These are phyloP conservation scores for Meda fulgida DNA, from an alignment of 2,797 vertebrate genomes.

Conservation along the genomic window DNA sequence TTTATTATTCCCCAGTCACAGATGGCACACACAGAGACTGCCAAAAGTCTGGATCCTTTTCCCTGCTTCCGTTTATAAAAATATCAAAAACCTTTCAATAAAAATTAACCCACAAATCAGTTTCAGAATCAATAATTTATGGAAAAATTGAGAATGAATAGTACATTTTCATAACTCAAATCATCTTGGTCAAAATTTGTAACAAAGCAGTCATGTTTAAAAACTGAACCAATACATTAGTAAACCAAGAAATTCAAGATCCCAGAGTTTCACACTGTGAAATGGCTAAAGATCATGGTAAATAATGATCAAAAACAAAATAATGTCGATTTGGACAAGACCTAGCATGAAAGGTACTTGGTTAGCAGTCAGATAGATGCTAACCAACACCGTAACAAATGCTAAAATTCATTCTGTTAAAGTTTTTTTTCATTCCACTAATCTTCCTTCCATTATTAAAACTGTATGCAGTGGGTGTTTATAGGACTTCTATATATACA, in stretches of 20 bases:
- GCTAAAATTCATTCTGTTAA: conserved; percentile 5
- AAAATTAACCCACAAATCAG: neutral
- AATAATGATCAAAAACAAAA: neutral
- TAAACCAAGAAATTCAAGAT: neutral
- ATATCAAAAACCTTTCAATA: neutral
- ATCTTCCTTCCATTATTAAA: neutral
- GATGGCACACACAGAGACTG: neutral
- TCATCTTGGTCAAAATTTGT: neutral
- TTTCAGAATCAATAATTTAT: conserved; percentile 49
- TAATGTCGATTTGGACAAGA: neutral
- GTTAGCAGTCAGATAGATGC: neutral
- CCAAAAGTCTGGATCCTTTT: neutral
- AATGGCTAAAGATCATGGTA: neutral
- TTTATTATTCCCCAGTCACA: neutral
- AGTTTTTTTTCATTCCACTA: neutral
- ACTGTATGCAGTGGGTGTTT: neutral
- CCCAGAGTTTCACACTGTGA: neutral
- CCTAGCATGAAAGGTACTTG: neutral
- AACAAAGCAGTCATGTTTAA: conserved; percentile 5
- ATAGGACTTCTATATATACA: neutral
- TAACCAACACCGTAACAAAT: neutral
- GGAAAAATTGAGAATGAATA: conserved; percentile 14
- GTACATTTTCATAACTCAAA: neutral
- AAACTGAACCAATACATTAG: conserved; percentile 7
- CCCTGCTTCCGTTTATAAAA: neutral